Percentiles rank a stretch among this genome's conserved stretches.
Evolutionary conservation across 2,888 invertebrate genomes (phyloP).

Genomic region (Lypha dubia): DNA sequence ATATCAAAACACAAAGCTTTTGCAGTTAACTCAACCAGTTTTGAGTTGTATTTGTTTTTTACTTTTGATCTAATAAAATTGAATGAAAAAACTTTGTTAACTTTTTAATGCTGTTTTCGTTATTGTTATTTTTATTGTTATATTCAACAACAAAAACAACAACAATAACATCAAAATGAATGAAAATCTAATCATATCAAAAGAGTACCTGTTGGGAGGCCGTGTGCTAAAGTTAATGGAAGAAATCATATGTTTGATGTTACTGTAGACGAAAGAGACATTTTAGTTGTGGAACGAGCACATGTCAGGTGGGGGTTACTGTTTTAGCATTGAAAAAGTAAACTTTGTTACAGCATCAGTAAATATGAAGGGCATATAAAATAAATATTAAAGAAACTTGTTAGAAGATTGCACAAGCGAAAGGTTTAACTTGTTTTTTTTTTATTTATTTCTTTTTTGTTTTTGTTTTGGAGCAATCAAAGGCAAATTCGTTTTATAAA

Average conservation of each 20-base stretch:
- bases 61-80: conserved; percentile 56
- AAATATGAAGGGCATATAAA: conserved; percentile 6
- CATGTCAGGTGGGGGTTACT: not conserved
- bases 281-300: not conserved
- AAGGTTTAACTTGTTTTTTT: not conserved
- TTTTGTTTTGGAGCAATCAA: not conserved
- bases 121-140: conserved; percentile 11
- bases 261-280: conserved; percentile 22
- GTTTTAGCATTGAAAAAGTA: conserved; percentile 17
- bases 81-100: conserved; percentile 33
- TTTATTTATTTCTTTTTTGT: not conserved
- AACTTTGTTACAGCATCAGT: conserved; percentile 6
- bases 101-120: conserved; percentile 34
- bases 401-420: not conserved
- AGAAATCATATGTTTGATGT: conserved; percentile 35
- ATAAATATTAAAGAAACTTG: conserved; percentile 16
- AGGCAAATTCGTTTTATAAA: not conserved
- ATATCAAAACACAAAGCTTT: conserved; percentile 37
- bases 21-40: conserved; percentile 1
- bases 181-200: conserved; percentile 58
- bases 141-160: conserved; percentile 34
- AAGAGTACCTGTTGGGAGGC: conserved; percentile 60
- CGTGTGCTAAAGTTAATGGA: not conserved
- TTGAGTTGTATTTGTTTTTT: conserved; percentile 43
- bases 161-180: conserved; percentile 17